Evolutionary conservation across 2,888 invertebrate genomes (phyloP).

Genomic region (Tipula confusa): DNA sequence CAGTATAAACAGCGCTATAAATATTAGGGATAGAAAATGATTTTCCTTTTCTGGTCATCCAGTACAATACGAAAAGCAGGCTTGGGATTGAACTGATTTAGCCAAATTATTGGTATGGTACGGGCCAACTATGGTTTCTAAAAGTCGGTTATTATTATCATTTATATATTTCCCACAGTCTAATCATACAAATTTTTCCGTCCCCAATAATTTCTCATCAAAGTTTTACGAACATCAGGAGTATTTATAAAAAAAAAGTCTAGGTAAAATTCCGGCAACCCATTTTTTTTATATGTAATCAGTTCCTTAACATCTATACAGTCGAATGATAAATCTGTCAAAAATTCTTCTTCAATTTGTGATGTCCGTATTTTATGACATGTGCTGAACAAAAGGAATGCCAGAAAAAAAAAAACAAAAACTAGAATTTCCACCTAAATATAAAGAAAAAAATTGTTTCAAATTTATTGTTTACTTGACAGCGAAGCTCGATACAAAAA

Average conservation of each 20-base stretch:
- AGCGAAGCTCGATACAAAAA: not conserved
- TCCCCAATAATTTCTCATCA: no score
- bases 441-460: not conserved
- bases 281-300: not conserved
- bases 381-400: not conserved
- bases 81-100: no score
- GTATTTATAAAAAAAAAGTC: not conserved
- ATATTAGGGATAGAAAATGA: no score
- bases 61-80: no score
- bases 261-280: not conserved
- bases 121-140: no score
- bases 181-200: no score
- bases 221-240: no score
- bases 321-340: conserved; percentile 3
- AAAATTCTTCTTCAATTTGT: not conserved
- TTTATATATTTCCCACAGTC: no score
- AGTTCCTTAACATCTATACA: not conserved
- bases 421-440: not conserved
- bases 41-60: no score
- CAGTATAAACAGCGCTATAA: no score
- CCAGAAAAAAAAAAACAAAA: not conserved
- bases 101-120: no score
- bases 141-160: no score
- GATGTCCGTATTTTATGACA: not conserved
- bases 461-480: conserved; percentile 14